Evolutionary conservation across 2,797 vertebrate species (phyloP).

Genomic region (Myiotriccus ornatus): DNA sequence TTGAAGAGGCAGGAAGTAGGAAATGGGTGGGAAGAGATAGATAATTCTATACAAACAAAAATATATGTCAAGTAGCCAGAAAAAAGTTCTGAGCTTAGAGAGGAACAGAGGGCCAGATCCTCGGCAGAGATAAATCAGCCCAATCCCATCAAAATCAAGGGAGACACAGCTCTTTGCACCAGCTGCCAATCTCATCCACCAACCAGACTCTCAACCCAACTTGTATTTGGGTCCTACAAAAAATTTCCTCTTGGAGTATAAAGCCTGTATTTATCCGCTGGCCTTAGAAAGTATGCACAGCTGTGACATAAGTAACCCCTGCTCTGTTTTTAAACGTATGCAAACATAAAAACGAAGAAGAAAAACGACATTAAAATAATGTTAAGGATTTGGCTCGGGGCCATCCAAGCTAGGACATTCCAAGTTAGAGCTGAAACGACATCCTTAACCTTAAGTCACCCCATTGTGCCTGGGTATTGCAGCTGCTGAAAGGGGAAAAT

Average conservation of each 20-base stretch:
- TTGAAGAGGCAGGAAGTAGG: background rate
- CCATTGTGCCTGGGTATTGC: constrained; percentile 54
- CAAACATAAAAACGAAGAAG: constrained; percentile 75
- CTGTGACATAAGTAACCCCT: constrained; percentile 77
- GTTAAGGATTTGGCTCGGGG: constrained; percentile 68
- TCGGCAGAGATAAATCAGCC: background rate
- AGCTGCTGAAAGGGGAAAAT: constrained; percentile 72
- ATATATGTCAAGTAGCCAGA: constrained; percentile 12
- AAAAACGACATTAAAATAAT: constrained; percentile 65
- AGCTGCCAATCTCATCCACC: constrained; percentile 12
- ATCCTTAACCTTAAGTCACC: constrained; percentile 72
- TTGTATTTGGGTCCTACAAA: constrained; percentile 54
- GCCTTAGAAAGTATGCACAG: constrained; percentile 75
- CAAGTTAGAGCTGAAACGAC: constrained; percentile 68
- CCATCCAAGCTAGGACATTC: constrained; percentile 72
- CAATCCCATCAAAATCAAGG: background rate
- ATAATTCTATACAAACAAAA: constrained; percentile 57
- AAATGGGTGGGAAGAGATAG: constrained; percentile 24
- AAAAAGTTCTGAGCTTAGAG: background rate
- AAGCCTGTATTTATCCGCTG: constrained; percentile 70
- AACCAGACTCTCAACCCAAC: constrained; percentile 47
- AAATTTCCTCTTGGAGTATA: constrained; percentile 70
- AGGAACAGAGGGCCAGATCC: background rate
- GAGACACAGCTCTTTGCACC: background rate
- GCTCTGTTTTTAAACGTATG: constrained; percentile 69